Percentiles rank a stretch among this genome's conserved stretches.
These are phyloP conservation scores for Apodemus speciosus DNA, from an alignment of 2,113 vertebrate species.

Conservation along the genomic window DNA sequence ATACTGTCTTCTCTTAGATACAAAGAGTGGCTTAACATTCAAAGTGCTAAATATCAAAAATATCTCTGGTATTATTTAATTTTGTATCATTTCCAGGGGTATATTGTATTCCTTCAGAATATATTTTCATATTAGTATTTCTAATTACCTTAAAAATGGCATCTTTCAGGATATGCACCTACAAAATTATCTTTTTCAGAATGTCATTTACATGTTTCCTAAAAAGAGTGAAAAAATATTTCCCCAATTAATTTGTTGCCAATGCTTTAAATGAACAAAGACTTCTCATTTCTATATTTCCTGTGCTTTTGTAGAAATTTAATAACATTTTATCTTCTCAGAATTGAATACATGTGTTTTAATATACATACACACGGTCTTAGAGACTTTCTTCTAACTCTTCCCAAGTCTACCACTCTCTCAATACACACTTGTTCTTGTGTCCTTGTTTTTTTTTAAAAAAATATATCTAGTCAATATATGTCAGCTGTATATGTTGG, in stretches of 20 bases:
- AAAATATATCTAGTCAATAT: not conserved
- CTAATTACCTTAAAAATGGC: not conserved
- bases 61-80: not conserved
- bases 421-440: not conserved
- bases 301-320: not conserved
- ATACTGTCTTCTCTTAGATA: not conserved
- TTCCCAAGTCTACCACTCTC: not conserved
- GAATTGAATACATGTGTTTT: no score
- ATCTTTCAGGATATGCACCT: not conserved
- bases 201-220: not conserved
- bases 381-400: not conserved
- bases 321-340: not conserved
- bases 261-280: not conserved
- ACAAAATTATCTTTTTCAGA: not conserved
- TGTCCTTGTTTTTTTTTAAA: not conserved
- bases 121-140: conserved; percentile 14
- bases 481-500: not conserved
- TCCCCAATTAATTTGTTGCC: not conserved
- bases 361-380: no score
- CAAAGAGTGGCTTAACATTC: not conserved
- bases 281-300: not conserved
- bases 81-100: not conserved
- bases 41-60: not conserved
- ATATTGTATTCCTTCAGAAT: not conserved
- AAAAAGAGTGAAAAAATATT: not conserved